Base-by-base conservation (phyloP, 1,140 invertebrate species). In the Bombus terrestris region DNA sequence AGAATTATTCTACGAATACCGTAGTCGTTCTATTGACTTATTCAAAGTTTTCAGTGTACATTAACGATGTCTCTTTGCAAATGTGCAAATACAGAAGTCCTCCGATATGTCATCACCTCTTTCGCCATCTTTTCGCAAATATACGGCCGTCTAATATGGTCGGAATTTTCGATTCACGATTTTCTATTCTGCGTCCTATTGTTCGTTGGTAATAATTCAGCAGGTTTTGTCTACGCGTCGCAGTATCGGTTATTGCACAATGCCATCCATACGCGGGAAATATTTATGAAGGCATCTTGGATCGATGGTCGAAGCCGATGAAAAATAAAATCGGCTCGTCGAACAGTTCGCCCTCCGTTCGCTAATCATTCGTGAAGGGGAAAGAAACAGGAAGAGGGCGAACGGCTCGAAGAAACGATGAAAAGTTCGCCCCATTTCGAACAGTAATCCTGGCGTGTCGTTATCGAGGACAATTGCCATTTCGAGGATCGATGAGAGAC, bases 191-290 rank as follows among this genome's bases (percentile, higher is more conserved):
- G 3, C 2, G 5, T 25, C 3, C 39, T 43, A 69, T 80, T 80
- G 64, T 71, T 28, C 78, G 22, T 15, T n/a, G n/a, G n/a, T 47
- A 64, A 74, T 82, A 74, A 82, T 81, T 81, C 43, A 53, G 18
- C 22, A n/a, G 22, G 32, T 74, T 64, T 74, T 37, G 37, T 62
- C 69, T 43, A 37, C 22, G 18, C 37, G 37, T 35, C 35, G 37
- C 39, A 18, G 28, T 64, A 43, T 59, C 28, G 47, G 15, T n/a
- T 62, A 74, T 35, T 62, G 25, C 64, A 22, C 68, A 4, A 62
- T 81, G 8, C 18, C 25, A 25, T 47, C 9, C 41, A 72, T 28
- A 43, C 22, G 32, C 5, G 53, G 9, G 28, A 43, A 74, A 43
- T 37, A 64, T 74, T 41, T 74, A 43, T 64, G 28, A 37, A 71